These are phyloP conservation scores for Panulirus ornatus DNA, from an alignment of 1,140 invertebrate species.

Conservation along the genomic window DNA sequence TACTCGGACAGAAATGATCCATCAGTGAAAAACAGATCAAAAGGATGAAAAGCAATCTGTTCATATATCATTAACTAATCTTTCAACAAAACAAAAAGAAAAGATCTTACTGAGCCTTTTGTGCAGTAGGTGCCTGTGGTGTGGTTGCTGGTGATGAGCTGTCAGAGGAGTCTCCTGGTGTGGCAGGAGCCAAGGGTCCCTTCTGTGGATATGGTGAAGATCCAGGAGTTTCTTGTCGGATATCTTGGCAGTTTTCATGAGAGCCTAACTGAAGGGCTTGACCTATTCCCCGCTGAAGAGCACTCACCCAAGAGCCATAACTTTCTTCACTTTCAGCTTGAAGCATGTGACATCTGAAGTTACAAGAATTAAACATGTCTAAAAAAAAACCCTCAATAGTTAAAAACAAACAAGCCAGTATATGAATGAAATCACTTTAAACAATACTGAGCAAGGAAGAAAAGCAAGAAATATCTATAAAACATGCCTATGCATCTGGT, in stretches of 20 bases:
- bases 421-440: too few relatives aligned
- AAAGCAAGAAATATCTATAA: too few relatives aligned
- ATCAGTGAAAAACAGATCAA: too few relatives aligned
- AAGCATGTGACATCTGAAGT: conserved; percentile 90
- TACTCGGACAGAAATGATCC: too few relatives aligned
- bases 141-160: conserved; percentile 55
- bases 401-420: too few relatives aligned
- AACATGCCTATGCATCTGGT: too few relatives aligned
- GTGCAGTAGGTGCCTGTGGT: conserved; percentile 45
- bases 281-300: conserved; percentile 91
- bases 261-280: conserved; percentile 75
- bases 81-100: background rate
- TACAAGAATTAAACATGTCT: too few relatives aligned
- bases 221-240: background rate
- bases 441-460: too few relatives aligned
- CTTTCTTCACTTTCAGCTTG: conserved; percentile 97
- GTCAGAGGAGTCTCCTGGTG: conserved; percentile 52
- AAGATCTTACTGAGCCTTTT: conserved; percentile 50
- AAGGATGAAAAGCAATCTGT: too few relatives aligned
- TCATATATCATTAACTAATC: too few relatives aligned
- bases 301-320: conserved; percentile 91
- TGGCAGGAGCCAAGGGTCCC: conserved; percentile 26
- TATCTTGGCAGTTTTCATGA: conserved; percentile 5
- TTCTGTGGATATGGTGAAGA: conserved; percentile 37
- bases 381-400: background rate